Base-by-base conservation (phyloP, 2,888 invertebrate species). In the Ellobium chinense region DNA sequence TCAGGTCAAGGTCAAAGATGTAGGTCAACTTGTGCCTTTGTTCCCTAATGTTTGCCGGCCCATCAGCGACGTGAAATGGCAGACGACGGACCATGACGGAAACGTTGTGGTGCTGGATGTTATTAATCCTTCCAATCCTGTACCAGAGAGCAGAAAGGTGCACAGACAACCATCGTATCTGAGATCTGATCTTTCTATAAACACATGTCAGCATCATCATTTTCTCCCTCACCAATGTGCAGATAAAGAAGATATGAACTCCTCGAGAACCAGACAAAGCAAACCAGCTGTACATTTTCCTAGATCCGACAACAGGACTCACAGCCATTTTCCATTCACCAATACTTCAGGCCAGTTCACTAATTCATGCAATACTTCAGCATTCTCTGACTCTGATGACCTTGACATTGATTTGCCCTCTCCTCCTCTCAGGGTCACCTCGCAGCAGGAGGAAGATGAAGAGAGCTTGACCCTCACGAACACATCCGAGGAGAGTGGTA, bases 31-130 rank as follows among this genome's bases (percentile, higher is more conserved):
- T 29, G 88, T 91, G 39, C 87, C 90, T 1, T 82, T 91, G 34
- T 86, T 91, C 31, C 91, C 91, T 14, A 88, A 90, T 80, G 85
- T 89, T 0, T 91, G 91, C 77, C 85, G 83, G 21, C 89, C 89
- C 1, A 60, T 90, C 24, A 88, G 87, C 5, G 89, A 89, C 73
- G 87, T 84, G n/a, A 80, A 86, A 29, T 91, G 91, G 91, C 84
- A 88, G 80, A 91, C 91, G 27, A 85, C 83, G 1, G 91, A 91
- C 81, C 87, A 90, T 69, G 91, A 91, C 72, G 91, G 89, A 1
- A 91, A 91, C 80, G 79, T 80, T 14, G 85, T 91, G 37, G 80
- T 88, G 3, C 82, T 91, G n/a, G 88, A 91, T 37, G 75, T 80
- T 0, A 34, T 75, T 58, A 14, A 29, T 14, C 72, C 36, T 24